Conservation (phyloP, 2,888 invertebrate species). For the Cerastis leucographa region DNA sequence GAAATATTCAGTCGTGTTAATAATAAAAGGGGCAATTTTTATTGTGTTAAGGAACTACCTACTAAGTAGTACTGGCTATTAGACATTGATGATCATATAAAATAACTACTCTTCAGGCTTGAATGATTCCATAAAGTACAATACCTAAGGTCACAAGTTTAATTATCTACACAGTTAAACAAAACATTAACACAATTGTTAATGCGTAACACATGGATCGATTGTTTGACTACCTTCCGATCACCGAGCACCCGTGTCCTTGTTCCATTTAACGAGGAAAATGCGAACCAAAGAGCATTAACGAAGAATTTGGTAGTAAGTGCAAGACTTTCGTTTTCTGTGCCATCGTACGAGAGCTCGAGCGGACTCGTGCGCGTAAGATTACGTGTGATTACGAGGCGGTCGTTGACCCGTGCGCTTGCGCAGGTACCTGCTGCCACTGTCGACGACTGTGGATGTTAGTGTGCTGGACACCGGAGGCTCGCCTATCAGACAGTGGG, state of each 20-base stretch:
- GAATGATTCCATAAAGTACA: slow-evolving; percentile 40
- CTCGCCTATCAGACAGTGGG: slow-evolving; percentile 96
- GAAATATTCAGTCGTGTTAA: not conserved
- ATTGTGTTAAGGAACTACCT: not conserved
- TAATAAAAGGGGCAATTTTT: not conserved
- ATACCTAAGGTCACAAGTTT: slow-evolving; percentile 30
- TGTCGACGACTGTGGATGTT: slow-evolving; percentile 82
- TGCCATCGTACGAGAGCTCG: slow-evolving; percentile 79
- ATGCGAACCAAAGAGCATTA: slow-evolving; percentile 41
- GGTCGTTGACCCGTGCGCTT: slow-evolving; percentile 79
- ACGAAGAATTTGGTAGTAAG: slow-evolving; percentile 39
- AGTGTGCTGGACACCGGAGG: slow-evolving; percentile 88
- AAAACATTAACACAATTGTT: slow-evolving; percentile 54
- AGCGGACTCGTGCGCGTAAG: slow-evolving; percentile 83
- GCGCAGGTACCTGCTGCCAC: slow-evolving; percentile 84
- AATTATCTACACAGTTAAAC: slow-evolving; percentile 47
- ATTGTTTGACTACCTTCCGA: slow-evolving; percentile 56
- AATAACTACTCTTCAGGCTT: slow-evolving; percentile 38
- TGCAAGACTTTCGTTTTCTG: slow-evolving; percentile 85
- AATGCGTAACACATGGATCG: slow-evolving; percentile 60
- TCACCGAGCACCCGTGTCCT: slow-evolving; percentile 54
- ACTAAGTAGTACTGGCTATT: not conserved
- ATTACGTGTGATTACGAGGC: slow-evolving; percentile 84
- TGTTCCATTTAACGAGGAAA: slow-evolving; percentile 64
- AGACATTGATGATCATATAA: slow-evolving; percentile 14